Evolutionary conservation across 2,797 vertebrate species (phyloP), one percentile per base, ranked within the genome.

Genomic region (Syngnathus acus): DNA sequence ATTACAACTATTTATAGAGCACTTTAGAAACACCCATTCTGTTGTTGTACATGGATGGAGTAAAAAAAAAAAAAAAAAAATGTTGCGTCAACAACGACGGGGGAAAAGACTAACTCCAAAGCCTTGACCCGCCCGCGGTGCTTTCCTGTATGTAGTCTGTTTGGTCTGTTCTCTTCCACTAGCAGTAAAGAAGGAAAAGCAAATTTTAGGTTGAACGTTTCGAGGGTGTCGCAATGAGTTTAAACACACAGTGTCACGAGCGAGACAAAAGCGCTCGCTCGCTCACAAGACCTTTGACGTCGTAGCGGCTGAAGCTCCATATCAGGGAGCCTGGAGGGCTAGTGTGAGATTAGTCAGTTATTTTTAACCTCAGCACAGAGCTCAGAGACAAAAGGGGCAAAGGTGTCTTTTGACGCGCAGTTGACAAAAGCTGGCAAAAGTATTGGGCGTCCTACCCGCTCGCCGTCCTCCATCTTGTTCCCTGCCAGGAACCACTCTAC

Each of bases 401-500:
- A 21, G 19, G 8, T n/a, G 19, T 9, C 4, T 1, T 55, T 32
- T 14, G 53, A 32, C n/a, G 14, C 5, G 21, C 9, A 5, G 9
- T 9, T 38, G n/a, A 61, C 10, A 23, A 19, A 2, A 16, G 32
- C 32, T 32, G 32, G 32, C 5, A 17, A 7, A 38, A 19, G 0
- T 5, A 42, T 11, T 7, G 17, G 8, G 14, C 0, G 45, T 13
- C 84, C 90, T 90, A 99, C 97, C 91, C 93, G 91, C n/a, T 99
- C 95, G 38, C 92, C 91, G 68, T 94, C 90, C 77, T 97, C 95
- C 85, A 99, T 85, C 83, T 94, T 96, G 76, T 90, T 83, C 62
- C 91, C 92, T 70, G 93, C 91, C 75, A 99, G 86, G 80, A 94
- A 95, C 97, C 97, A 99, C 26, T 95, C 94, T 69, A 97, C 95